Evolutionary conservation across 1,140 invertebrate genomes (phyloP), one percentile per base, ranked within the genome.

Genomic region (Halyomorpha halys): DNA sequence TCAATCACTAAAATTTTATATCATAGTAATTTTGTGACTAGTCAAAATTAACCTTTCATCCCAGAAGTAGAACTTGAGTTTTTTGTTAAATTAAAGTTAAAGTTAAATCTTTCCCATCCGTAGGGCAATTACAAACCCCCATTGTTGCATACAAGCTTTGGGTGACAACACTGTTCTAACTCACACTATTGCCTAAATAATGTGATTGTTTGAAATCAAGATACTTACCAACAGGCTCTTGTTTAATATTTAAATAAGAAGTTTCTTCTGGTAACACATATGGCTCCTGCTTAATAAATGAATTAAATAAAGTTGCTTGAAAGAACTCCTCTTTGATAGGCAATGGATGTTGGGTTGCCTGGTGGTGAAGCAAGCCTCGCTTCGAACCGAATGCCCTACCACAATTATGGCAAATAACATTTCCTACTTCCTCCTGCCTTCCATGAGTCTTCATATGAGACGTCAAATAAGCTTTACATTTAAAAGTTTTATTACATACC

Each of bases 381-480:
- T 51, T 25, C 11, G 56, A 39, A n/a, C 39, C 53, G 34, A 65
- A 65, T 15, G 25, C 16, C 21, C 56, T 18, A 25, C 16, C 16
- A 49, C 64, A 65, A 15, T 44, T 25, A 25, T 56, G 18, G 51
- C 64, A 65, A 19, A 19, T 19, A 16, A 65, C 19, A 18, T 18
- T 63, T 13, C 18, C 18, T 8, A 44, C 15, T 21, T 62, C 61
- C 30, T 45, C 39, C n/a, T 53, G 21, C 13, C 62, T 27, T 21
- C 34, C 44, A 44, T 67, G 66, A 3, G 66, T 67, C 21, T 62
- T 62, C 23, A 67, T 27, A 44, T 67, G 66, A 13, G 54, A 45
- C 13, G 59, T 59, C 13, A 67, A 44, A 34, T 67, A 67, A 34
- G 66, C 54, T 30, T 67, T 67, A 27, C 66, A 67, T 47, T 67